Conservation (phyloP, 2,113 vertebrate species). For the Embiotoca jacksoni region DNA sequence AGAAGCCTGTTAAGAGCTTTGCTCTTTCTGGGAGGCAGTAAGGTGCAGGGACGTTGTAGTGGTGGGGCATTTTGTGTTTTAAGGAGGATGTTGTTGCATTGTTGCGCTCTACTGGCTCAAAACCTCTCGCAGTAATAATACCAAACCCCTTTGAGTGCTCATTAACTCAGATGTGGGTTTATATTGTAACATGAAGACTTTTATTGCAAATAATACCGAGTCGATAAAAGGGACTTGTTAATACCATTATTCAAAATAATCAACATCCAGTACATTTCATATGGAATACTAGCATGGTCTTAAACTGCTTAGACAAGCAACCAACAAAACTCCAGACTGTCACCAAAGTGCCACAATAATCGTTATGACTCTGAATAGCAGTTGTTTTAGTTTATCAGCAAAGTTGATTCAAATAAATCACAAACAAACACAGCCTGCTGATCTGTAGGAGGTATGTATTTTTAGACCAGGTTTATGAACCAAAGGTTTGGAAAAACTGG, state of each 20-base stretch:
- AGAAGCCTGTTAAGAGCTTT: no score
- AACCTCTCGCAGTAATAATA: conserved; percentile 13
- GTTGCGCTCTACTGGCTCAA: neutral
- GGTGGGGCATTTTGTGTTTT: neutral
- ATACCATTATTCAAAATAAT: conserved; percentile 79
- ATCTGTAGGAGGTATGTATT: conserved; percentile 72
- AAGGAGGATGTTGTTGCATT: neutral
- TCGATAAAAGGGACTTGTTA: conserved; percentile 78
- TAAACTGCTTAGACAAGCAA: conserved; percentile 72
- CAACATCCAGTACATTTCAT: conserved; percentile 82
- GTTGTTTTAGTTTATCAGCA: conserved; percentile 67
- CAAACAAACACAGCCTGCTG: conserved; percentile 65
- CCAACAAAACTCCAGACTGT: conserved; percentile 74
- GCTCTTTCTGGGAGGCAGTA: neutral
- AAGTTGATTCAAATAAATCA: conserved; percentile 70
- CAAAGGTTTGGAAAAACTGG: conserved; percentile 59
- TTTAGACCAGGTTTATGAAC: conserved; percentile 74
- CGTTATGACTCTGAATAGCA: conserved; percentile 67
- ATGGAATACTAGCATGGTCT: conserved; percentile 76
- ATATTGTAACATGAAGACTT: conserved; percentile 79
- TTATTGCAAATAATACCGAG: conserved; percentile 82
- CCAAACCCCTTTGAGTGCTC: conserved; percentile 55
- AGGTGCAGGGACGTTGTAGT: neutral
- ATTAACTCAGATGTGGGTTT: conserved; percentile 75
- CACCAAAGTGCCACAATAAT: conserved; percentile 80